Evolutionary conservation across 2,888 invertebrate genomes (phyloP).

Genomic region (Apodemia zela): DNA sequence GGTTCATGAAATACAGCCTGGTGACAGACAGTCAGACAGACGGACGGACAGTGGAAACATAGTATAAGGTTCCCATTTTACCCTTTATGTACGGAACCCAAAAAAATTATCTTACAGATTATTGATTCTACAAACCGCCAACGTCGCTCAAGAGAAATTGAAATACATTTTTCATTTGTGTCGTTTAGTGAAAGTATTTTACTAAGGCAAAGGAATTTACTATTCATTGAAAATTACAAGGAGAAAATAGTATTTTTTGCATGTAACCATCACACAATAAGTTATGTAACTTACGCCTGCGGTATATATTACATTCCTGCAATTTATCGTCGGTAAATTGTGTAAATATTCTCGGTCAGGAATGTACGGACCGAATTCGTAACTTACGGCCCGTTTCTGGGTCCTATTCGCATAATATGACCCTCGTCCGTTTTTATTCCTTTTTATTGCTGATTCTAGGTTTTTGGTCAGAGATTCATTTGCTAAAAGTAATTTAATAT

Average conservation of each 20-base stretch:
- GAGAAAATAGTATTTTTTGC: constrained; percentile 15
- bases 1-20: too few species aligned
- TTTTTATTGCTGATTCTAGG: constrained; percentile 19
- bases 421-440: constrained; percentile 28
- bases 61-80: too few species aligned
- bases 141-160: not conserved
- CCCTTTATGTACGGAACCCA: too few species aligned
- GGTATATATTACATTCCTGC: constrained; percentile 33
- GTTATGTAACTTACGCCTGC: constrained; percentile 1
- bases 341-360: constrained; percentile 27
- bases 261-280: constrained; percentile 3
- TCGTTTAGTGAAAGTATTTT: not conserved
- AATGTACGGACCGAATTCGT: constrained; percentile 24
- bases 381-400: constrained; percentile 29
- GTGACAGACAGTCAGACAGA: too few species aligned
- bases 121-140: too few species aligned
- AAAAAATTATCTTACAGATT: too few species aligned
- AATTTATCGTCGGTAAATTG: constrained; percentile 34
- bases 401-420: constrained; percentile 40
- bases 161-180: not conserved
- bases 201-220: constrained; percentile 5
- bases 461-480: constrained; percentile 7
- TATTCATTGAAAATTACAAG: constrained; percentile 12
- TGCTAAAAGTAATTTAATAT: not conserved
- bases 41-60: too few species aligned